phyloP scores from a whole-genome alignment of 2,888 invertebrate genomes.

The Drosophila merina region DNA sequence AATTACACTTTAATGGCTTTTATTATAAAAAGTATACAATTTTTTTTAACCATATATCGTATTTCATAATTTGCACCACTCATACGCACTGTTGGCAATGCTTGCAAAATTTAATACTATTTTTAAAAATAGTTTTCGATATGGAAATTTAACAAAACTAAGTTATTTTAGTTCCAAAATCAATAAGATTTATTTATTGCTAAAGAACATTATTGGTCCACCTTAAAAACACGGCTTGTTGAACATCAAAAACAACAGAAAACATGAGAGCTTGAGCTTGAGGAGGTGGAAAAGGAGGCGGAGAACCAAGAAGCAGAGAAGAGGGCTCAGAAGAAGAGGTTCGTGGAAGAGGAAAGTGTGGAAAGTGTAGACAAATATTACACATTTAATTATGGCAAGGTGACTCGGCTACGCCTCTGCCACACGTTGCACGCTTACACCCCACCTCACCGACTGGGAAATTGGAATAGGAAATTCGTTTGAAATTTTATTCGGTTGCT shows the following conservation, averaged over 20 bases:
- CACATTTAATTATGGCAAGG: slow-evolving; percentile 75
- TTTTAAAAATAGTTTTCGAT: too few relatives aligned
- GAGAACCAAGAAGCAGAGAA: background rate
- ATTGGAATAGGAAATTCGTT: slow-evolving; percentile 30
- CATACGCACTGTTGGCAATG: too few relatives aligned
- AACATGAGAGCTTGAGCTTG: slow-evolving; percentile 6
- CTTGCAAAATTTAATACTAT: too few relatives aligned
- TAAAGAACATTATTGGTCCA: background rate
- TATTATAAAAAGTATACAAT: too few relatives aligned
- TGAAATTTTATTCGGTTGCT: slow-evolving; percentile 26
- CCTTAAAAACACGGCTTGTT: slow-evolving; percentile 58
- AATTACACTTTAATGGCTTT: too few relatives aligned
- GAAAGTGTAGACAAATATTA: slow-evolving; percentile 73
- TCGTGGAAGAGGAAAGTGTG: slow-evolving; percentile 53
- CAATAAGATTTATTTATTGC: too few relatives aligned
- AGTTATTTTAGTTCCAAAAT: too few relatives aligned
- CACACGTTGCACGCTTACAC: background rate
- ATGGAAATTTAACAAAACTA: too few relatives aligned
- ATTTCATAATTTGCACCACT: too few relatives aligned
- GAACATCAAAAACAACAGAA: slow-evolving; percentile 27
- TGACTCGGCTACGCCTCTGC: slow-evolving; percentile 32
- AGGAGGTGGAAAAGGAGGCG: slow-evolving; percentile 21
- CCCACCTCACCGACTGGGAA: background rate
- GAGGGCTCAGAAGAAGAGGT: background rate
- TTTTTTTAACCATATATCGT: too few relatives aligned